Evolutionary conservation across 1,140 invertebrate genomes (phyloP).

Genomic region (Listronotus bonariensis): DNA sequence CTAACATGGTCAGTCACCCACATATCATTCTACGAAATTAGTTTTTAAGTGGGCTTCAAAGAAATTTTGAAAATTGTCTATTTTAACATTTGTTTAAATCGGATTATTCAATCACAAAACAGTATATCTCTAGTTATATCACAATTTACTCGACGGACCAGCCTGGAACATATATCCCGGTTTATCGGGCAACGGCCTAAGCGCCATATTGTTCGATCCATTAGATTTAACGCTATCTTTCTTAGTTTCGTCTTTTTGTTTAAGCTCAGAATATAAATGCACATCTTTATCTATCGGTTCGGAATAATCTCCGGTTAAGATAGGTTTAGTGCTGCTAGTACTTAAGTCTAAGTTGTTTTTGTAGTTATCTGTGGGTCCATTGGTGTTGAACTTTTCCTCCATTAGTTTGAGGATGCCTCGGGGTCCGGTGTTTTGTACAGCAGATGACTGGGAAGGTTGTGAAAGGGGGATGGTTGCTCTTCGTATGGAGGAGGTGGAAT

Average conservation of each 20-base stretch:
- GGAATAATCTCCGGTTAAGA: conserved; percentile 70
- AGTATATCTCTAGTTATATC: conserved; percentile 2
- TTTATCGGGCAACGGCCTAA: conserved; percentile 71
- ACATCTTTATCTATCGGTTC: conserved; percentile 70
- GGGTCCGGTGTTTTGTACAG: conserved; percentile 28
- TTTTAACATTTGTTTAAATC: no score
- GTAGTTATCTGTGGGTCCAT: conserved; percentile 49
- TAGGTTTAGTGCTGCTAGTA: conserved; percentile 56
- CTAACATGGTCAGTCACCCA: no score
- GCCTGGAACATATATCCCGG: conserved; percentile 53
- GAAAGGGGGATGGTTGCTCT: conserved; percentile 53
- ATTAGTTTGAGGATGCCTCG: conserved; percentile 50
- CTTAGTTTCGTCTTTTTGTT: conserved; percentile 55
- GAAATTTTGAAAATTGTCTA: no score
- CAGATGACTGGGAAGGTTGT: conserved; percentile 53
- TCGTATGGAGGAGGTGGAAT: conserved; percentile 45
- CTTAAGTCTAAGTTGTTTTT: conserved; percentile 52
- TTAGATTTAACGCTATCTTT: conserved; percentile 58
- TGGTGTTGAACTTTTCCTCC: conserved; percentile 60
- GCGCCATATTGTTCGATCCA: conserved; percentile 61
- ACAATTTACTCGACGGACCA: conserved; percentile 43
- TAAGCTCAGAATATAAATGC: conserved; percentile 74
- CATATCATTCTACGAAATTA: no score
- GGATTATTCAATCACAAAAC: no score
- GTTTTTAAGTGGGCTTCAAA: no score